phyloP scores from a whole-genome alignment of 2,797 vertebrate genomes.

The Sciurus carolinensis region DNA sequence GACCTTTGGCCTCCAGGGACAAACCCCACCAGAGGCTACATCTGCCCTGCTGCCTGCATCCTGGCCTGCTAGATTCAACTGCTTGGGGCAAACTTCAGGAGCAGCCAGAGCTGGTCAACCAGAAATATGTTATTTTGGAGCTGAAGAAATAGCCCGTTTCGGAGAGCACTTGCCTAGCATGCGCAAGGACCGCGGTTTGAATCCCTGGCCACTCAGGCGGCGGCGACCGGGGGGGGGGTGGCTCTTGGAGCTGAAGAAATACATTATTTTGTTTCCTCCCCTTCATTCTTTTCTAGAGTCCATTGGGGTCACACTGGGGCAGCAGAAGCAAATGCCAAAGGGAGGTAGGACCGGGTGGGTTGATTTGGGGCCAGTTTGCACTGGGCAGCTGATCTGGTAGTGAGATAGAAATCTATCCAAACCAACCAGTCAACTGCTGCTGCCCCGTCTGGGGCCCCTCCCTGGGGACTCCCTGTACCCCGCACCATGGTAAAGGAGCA shows the following conservation, averaged over 20 bases:
- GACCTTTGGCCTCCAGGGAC: not conserved
- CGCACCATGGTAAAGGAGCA: not conserved
- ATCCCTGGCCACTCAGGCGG: no score
- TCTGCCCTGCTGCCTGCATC: not conserved
- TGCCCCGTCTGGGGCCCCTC: no score
- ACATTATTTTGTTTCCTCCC: not conserved
- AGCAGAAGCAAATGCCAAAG: not conserved
- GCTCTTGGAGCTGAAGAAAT: no score
- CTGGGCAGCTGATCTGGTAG: not conserved
- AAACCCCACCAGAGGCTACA: not conserved
- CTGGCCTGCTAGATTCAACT: not conserved
- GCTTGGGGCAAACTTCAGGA: not conserved
- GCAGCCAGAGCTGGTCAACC: not conserved
- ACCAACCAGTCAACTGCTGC: not conserved
- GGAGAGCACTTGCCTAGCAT: no score
- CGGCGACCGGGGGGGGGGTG: no score
- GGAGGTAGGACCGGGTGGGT: not conserved
- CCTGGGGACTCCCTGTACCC: not conserved
- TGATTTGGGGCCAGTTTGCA: not conserved
- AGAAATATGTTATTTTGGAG: not conserved
- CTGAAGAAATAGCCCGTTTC: no score
- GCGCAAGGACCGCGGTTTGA: no score
- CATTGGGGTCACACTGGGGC: not conserved
- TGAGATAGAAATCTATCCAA: not conserved
- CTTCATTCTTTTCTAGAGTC: not conserved